These are phyloP conservation scores for Enteromius radiatus DNA, from an alignment of 2,797 vertebrate species.

Conservation along the genomic window DNA sequence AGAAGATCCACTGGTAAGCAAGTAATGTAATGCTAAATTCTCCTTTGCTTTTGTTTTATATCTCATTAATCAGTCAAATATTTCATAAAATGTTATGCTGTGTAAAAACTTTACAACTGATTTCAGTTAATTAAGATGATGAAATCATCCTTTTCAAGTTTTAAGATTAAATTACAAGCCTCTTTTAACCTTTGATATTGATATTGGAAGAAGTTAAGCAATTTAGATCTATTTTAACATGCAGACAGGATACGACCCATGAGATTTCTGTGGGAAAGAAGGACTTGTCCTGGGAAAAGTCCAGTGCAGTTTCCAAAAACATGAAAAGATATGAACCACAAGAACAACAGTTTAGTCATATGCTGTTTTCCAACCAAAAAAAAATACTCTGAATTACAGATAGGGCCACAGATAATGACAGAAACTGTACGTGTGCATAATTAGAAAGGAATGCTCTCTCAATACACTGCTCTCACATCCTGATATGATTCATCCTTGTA, in stretches of 20 bases:
- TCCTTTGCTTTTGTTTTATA: neutral
- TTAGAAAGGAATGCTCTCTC: neutral
- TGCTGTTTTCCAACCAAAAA: conserved; percentile 14
- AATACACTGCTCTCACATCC: neutral
- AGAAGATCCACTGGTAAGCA: neutral
- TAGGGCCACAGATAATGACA: neutral
- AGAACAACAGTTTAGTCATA: conserved; percentile 9
- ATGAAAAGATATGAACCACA: conserved; percentile 12
- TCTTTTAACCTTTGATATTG: conserved; percentile 3
- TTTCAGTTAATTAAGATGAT: neutral
- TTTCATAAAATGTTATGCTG: neutral
- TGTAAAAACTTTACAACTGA: neutral
- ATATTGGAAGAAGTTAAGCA: conserved; percentile 10
- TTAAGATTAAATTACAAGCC: neutral
- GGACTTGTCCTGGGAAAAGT: neutral
- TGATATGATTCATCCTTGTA: neutral
- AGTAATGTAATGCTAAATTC: neutral
- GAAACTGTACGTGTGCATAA: neutral
- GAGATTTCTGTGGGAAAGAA: conserved; percentile 26
- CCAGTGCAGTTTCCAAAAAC: conserved; percentile 11
- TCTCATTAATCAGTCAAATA: neutral
- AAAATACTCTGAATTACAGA: neutral
- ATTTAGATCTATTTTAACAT: conserved; percentile 24
- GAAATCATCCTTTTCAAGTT: neutral
- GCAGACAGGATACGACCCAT: conserved; percentile 11